Evolutionary conservation across 2,797 vertebrate species (phyloP).

Genomic region (Xenops minutus): DNA sequence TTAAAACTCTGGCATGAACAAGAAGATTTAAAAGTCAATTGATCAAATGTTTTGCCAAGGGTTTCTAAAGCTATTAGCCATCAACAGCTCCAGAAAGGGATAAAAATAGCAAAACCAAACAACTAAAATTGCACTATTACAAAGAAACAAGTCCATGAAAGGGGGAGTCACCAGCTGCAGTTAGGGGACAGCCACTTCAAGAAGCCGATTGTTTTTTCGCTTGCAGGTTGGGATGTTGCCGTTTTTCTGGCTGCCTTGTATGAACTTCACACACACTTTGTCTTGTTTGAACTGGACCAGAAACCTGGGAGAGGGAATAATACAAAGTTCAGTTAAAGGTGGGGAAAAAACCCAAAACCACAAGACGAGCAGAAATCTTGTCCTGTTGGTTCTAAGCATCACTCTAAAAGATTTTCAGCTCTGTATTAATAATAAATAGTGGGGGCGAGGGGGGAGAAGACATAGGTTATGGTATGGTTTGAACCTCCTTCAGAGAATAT

Average conservation of each 20-base stretch:
- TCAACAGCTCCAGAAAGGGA: conserved; percentile 63
- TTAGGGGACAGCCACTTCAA: conserved; percentile 93
- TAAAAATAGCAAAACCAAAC: conserved; percentile 60
- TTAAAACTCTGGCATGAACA: conserved; percentile 66
- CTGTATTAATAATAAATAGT: neutral
- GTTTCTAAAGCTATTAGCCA: conserved; percentile 65
- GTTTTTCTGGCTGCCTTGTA: conserved; percentile 88
- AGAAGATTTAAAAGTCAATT: conserved; percentile 45
- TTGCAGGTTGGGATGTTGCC: conserved; percentile 91
- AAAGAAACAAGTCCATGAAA: conserved; percentile 70
- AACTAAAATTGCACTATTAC: conserved; percentile 81
- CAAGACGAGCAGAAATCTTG: neutral
- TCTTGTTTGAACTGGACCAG: conserved; percentile 97
- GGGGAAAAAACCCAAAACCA: neutral
- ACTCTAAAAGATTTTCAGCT: neutral
- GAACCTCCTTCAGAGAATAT: neutral
- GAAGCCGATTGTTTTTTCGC: conserved; percentile 96
- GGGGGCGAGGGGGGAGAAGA: too few species aligned
- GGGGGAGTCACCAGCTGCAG: conserved; percentile 46
- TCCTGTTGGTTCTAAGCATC: neutral
- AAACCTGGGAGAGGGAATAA: conserved; percentile 80
- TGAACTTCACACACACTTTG: conserved; percentile 98
- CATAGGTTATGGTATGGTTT: neutral
- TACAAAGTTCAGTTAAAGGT: neutral
- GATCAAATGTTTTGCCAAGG: conserved; percentile 71